phyloP scores from a whole-genome alignment of 2,797 vertebrate genomes.

The Periophthalmus magnuspinnatus region DNA sequence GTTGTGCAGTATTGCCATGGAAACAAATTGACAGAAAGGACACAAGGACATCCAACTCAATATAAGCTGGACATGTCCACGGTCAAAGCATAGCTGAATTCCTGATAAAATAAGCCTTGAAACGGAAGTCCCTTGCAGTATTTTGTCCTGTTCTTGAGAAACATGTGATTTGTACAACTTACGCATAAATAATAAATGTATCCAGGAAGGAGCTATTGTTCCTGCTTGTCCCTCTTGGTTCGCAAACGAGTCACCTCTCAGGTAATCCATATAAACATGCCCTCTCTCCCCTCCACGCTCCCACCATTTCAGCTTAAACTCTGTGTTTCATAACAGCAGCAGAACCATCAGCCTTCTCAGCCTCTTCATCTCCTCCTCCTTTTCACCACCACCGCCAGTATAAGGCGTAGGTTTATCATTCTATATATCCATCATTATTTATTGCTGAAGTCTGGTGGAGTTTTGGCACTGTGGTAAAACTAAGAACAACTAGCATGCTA shows the following conservation, averaged over 20 bases:
- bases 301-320: too few species aligned
- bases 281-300: too few species aligned
- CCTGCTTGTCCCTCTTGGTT: not conserved
- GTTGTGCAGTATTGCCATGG: slow-evolving; percentile 7
- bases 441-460: not conserved
- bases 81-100: not conserved
- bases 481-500: too few species aligned
- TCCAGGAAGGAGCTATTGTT: not conserved
- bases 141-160: not conserved
- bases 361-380: too few species aligned
- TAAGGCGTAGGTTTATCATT: too few species aligned
- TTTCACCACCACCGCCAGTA: too few species aligned
- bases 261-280: not conserved
- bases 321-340: too few species aligned
- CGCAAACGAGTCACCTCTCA: not conserved
- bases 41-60: slow-evolving; percentile 14
- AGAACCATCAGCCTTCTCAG: too few species aligned
- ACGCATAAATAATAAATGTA: not conserved
- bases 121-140: too few species aligned
- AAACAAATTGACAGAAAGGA: slow-evolving; percentile 39
- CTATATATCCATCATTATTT: too few species aligned
- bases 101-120: too few species aligned
- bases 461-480: too few species aligned
- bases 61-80: not conserved
- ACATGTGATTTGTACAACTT: not conserved